Base-by-base conservation (phyloP, 2,888 invertebrate species). In the Mylabris sibirica region DNA sequence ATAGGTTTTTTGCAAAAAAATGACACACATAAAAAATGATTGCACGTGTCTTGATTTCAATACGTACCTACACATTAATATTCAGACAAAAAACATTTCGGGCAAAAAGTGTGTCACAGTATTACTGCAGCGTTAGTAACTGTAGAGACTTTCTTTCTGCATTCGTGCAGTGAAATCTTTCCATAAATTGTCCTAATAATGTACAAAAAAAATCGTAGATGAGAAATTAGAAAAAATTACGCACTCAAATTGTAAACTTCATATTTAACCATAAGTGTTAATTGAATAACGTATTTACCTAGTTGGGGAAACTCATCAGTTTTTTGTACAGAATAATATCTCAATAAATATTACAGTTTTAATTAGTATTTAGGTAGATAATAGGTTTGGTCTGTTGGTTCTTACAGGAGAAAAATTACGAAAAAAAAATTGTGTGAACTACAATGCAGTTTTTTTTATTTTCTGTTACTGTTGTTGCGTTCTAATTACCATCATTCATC, bases 141-240 rank as follows among this genome's bases (percentile, higher is more conserved):
- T 53, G n/a, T n/a, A 53, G 17, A 3, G n/a, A 17, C 53, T 53
- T 53, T 53, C 53, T 53, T 53, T 53, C 53, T 53, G 53, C 53
- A 53, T 53, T 53, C 53, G 53, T 53, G 53, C 53, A 53, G 53
- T 53, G 53, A 53, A 53, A 53, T 53, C 24, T 53, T 53, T 11
- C n/a, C n/a, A 14, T 49, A 20, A 12, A 1, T 11, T 53, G 53
- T 53, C 53, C 53, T 53, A 22, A n/a, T 44, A 17, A 17, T 11
- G 12, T 30, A 38, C 49, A 49, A 17, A 17, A 44, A n/a, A 44
- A 44, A 44, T 44, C n/a, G 5, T 44, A 44, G 41, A 41, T 20
- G 49, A 49, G 49, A 20, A 44, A 49, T 49, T 17, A 49, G 0
- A 8, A n/a, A 49, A 8, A 22, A 24, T 22, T 24, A 24, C 4